These are phyloP conservation scores for Salarias fasciatus DNA, from an alignment of 2,797 vertebrate species.

Conservation along the genomic window DNA sequence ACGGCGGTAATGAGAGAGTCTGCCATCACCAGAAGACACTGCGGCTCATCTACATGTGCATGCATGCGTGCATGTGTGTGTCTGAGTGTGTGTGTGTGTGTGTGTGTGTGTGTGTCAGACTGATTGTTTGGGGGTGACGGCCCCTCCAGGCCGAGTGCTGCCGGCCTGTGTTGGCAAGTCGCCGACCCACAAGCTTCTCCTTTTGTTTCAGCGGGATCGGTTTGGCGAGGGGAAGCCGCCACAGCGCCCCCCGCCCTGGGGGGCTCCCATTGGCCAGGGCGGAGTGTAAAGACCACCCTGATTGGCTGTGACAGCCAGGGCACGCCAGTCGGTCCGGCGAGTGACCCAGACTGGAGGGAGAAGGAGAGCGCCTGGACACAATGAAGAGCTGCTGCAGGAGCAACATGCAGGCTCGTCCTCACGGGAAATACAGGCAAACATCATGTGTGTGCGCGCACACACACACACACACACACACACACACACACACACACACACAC, in stretches of 20 bases:
- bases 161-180: conserved; percentile 45
- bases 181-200: conserved; percentile 44
- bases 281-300: conserved; percentile 57
- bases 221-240: conserved; percentile 46
- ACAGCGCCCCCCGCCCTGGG: conserved; percentile 45
- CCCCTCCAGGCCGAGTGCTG: conserved; percentile 51
- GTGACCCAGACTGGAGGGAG: conserved; percentile 56
- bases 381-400: conserved; percentile 23
- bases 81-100: conserved; percentile 30
- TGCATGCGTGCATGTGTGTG: conserved; percentile 21
- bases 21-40: conserved; percentile 51
- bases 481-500: no score
- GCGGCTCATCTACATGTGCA: conserved; percentile 21
- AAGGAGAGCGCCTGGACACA: conserved; percentile 18
- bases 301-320: conserved; percentile 68
- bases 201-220: conserved; percentile 67
- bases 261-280: conserved; percentile 60
- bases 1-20: conserved; percentile 39
- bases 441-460: no score
- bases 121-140: conserved; percentile 39
- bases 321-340: conserved; percentile 54
- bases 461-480: no score
- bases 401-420: conserved; percentile 13
- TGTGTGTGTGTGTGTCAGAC: conserved; percentile 15
- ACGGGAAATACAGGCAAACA: not conserved